Evolutionary conservation across 2,888 invertebrate species (phyloP).

Genomic region (Calliopum simillimum): DNA sequence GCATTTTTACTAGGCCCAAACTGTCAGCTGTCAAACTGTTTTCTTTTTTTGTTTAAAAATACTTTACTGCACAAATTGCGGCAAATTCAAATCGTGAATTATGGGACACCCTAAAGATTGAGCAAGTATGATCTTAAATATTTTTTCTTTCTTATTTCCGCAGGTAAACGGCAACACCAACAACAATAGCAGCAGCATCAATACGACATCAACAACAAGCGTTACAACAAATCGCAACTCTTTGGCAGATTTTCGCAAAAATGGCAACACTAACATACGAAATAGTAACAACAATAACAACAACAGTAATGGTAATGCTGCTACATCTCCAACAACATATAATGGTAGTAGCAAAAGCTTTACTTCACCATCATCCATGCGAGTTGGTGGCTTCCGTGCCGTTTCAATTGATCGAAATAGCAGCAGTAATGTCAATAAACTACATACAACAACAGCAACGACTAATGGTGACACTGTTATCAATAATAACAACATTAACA

Average conservation of each 20-base stretch:
- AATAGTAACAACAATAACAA: slow-evolving; percentile 42
- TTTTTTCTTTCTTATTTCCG: no score
- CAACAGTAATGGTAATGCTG: slow-evolving; percentile 30
- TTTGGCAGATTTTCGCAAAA: slow-evolving; percentile 59
- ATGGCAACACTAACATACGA: slow-evolving; percentile 54
- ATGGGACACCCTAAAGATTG: no score
- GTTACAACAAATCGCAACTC: slow-evolving; percentile 58
- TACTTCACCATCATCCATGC: slow-evolving; percentile 53
- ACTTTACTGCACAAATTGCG: no score
- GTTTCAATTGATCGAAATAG: slow-evolving; percentile 17
- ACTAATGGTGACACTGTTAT: slow-evolving; percentile 47
- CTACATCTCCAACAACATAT: slow-evolving; percentile 1
- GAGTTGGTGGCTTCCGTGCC: slow-evolving; percentile 51
- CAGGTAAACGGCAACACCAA: neutral
- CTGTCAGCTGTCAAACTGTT: no score
- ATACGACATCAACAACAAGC: slow-evolving; percentile 23
- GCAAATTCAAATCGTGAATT: no score
- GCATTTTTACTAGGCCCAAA: no score
- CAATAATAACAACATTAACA: slow-evolving; percentile 43
- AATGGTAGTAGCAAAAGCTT: slow-evolving; percentile 11
- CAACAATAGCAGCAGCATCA: slow-evolving; percentile 3
- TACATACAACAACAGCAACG: slow-evolving; percentile 18
- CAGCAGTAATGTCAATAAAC: slow-evolving; percentile 37
- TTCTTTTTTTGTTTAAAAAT: no score
- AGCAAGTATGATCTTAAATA: no score